Conservation (phyloP, 2,113 vertebrate species). For the Myrmophylax atrothorax region DNA sequence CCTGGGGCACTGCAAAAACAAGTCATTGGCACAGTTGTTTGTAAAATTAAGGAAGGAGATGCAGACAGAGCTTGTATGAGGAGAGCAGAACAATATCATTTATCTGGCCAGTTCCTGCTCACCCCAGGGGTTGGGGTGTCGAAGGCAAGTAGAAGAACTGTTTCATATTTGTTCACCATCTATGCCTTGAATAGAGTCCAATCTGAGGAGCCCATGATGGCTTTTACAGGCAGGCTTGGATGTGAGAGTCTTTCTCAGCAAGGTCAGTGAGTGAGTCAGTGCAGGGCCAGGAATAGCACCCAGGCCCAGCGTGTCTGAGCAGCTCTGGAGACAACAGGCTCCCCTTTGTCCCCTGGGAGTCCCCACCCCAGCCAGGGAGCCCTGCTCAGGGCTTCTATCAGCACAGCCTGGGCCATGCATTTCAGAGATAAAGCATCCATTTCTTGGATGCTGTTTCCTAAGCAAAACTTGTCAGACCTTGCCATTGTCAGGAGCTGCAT, state of each 20-base stretch:
- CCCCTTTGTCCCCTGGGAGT: conserved; percentile 18
- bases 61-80: background rate
- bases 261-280: background rate
- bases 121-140: background rate
- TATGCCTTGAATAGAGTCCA: background rate
- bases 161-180: background rate
- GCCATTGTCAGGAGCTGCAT: rapidly evolving
- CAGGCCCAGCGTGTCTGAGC: background rate
- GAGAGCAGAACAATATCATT: background rate
- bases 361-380: background rate
- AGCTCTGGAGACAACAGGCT: conserved; percentile 34
- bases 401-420: background rate
- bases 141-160: background rate
- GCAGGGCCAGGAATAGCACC: background rate
- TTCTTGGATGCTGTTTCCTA: background rate
- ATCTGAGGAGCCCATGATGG: background rate
- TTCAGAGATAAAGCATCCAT: background rate
- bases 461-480: background rate
- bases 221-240: conserved; percentile 5
- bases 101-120: background rate
- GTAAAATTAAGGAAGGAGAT: background rate
- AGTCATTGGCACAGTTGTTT: background rate
- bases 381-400: background rate
- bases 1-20: background rate
- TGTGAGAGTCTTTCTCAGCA: conserved; percentile 15